Evolutionary conservation across 2,113 vertebrate genomes (phyloP), one percentile per base, ranked within the genome.

Genomic region (Oxygymnocypris stewartii): DNA sequence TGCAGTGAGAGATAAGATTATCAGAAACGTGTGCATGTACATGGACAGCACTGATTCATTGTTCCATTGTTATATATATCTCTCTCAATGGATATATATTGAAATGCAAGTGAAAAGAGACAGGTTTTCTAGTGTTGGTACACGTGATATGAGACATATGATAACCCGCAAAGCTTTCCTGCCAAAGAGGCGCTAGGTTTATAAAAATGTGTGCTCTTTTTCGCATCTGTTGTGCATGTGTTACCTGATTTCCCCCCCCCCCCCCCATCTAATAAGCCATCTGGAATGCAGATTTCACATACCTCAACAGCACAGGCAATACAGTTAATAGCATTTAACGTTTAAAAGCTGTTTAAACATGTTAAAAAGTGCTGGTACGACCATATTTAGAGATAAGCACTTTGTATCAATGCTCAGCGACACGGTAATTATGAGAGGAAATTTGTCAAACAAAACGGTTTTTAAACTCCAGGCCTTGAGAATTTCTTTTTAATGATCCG

Each of bases 161-260:
- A 71, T 69, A 74, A 83, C 49, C 51, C 28, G 18, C 83, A 79
- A 31, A 59, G 78, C 10, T 76, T 88, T 74, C 76, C 44, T 40
- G 86, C 86, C 82, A 78, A 88, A 83, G 59, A 88, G 82, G 82
- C 35, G 44, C 71, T 57, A 79, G 85, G 51, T 79, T 84, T 87
- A n/a, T 37, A 89, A 87, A 85, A 87, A 86, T 47, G 51, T 71
- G 37, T n/a, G 25, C 51, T 87, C 61, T 81, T 88, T 81, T 75
- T 85, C 75, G 83, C 91, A 91, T 91, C 90, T 92, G 91, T 84
- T 82, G 12, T 84, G 73, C 87, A 91, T 80, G 84, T 92, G 91
- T 87, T 87, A 81, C 87, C 84, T 88, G 88, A 71, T 69, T 89
- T 67, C 1, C 28, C 28, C 28, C n/a, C n/a, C n/a, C n/a, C n/a